phyloP scores from a whole-genome alignment of 1,140 invertebrate genomes.

The Brachionus plicatilis region DNA sequence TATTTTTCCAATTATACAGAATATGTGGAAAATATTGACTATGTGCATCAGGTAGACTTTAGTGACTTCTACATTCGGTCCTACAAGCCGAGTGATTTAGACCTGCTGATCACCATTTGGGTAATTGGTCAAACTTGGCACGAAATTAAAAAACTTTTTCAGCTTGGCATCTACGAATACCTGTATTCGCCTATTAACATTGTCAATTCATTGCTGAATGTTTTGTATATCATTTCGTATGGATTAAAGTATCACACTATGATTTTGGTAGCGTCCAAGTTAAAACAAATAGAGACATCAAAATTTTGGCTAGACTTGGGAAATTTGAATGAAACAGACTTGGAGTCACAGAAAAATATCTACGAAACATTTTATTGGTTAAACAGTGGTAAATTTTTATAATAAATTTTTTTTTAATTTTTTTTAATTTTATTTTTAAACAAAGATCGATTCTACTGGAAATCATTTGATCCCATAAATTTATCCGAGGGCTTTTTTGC shows the following conservation, averaged over 20 bases:
- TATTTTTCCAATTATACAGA: not conserved
- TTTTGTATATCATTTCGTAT: slow-evolving; percentile 51
- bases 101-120: slow-evolving; percentile 21
- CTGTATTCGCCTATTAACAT: slow-evolving; percentile 52
- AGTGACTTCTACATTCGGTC: slow-evolving; percentile 24
- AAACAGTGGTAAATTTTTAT: slow-evolving; percentile 10
- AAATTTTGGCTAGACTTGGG: slow-evolving; percentile 8
- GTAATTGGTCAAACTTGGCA: slow-evolving; percentile 49
- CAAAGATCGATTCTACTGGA: slow-evolving; percentile 50
- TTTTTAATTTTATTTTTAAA: not conserved
- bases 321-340: not conserved
- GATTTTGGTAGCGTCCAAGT: not conserved
- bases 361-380: slow-evolving; percentile 32
- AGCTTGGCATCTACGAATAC: slow-evolving; percentile 47
- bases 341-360: not conserved
- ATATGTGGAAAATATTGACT: not conserved
- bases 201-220: slow-evolving; percentile 50
- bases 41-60: not conserved
- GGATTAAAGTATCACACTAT: slow-evolving; percentile 43
- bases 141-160: slow-evolving; percentile 50
- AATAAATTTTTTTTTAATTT: not conserved
- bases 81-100: slow-evolving; percentile 23
- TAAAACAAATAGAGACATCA: not conserved
- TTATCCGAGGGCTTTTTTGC: slow-evolving; percentile 48
- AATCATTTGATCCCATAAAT: slow-evolving; percentile 47